These are phyloP conservation scores for Selenia dentaria DNA, from an alignment of 2,888 invertebrate species.

Conservation along the genomic window DNA sequence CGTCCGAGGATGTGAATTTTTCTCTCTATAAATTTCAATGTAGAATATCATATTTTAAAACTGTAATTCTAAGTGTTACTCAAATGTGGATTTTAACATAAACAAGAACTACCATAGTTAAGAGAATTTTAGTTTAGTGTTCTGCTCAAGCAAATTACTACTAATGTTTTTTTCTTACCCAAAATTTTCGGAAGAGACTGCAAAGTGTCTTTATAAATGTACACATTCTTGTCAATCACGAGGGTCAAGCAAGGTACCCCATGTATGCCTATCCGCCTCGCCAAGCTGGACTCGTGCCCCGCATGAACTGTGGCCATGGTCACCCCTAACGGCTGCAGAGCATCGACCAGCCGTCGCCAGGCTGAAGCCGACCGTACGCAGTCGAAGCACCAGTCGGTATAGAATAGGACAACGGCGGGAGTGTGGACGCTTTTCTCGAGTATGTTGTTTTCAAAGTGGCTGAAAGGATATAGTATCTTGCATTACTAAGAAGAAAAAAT, in stretches of 20 bases:
- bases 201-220: slow-evolving; percentile 93
- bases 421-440: slow-evolving; percentile 92
- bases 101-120: too few relatives aligned
- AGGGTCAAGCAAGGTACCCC: slow-evolving; percentile 93
- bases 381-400: slow-evolving; percentile 97
- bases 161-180: too few relatives aligned
- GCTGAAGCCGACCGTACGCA: slow-evolving; percentile 95
- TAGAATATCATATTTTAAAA: too few relatives aligned
- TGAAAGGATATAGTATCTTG: slow-evolving; percentile 57
- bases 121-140: too few relatives aligned
- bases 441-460: slow-evolving; percentile 94
- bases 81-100: too few relatives aligned
- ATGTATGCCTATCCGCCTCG: slow-evolving; percentile 91
- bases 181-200: slow-evolving; percentile 92
- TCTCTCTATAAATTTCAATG: too few relatives aligned
- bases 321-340: slow-evolving; percentile 93
- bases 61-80: too few relatives aligned
- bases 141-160: too few relatives aligned
- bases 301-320: slow-evolving; percentile 92
- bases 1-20: too few relatives aligned
- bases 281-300: slow-evolving; percentile 91
- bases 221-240: slow-evolving; percentile 92
- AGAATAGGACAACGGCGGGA: slow-evolving; percentile 95
- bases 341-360: slow-evolving; percentile 93
- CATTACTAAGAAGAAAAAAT: too few relatives aligned